Conservation (phyloP, 2,888 invertebrate genomes). For the Caenorhabditis sp. region DNA sequence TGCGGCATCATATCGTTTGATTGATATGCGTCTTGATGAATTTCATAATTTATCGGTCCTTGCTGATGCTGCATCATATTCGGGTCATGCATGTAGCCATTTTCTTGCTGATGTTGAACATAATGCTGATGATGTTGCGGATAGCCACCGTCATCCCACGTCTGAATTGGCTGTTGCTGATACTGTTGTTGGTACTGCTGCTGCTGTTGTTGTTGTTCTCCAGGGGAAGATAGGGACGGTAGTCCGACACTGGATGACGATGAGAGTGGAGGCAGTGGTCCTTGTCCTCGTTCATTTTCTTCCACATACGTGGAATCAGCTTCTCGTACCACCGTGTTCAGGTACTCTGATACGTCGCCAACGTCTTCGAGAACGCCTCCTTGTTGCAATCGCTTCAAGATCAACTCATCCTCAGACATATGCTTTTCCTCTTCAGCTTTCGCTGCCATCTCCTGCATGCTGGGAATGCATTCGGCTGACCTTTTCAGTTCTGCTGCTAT, state of each 20-base stretch:
- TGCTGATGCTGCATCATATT: background rate
- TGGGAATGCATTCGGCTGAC: conserved; percentile 41
- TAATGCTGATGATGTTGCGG: background rate
- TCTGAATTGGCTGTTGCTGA: background rate
- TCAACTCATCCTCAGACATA: conserved; percentile 11
- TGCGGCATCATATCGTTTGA: no score
- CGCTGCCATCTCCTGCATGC: conserved; percentile 20
- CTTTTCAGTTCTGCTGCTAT: conserved; percentile 66
- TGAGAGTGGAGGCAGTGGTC: conserved; percentile 16
- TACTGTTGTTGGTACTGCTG: conserved; percentile 5
- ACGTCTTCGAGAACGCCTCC: conserved; percentile 5
- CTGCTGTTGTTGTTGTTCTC: conserved; percentile 24
- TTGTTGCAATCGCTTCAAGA: background rate
- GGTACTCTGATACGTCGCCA: conserved; percentile 7
- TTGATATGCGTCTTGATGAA: no score
- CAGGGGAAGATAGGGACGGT: conserved; percentile 36
- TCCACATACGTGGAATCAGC: conserved; percentile 51
- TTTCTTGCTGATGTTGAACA: background rate
- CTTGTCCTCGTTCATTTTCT: conserved; percentile 3
- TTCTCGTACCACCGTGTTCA: conserved; percentile 14
- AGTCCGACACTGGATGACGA: conserved; percentile 35
- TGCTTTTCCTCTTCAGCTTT: conserved; percentile 18
- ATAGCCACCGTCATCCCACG: conserved; percentile 1
- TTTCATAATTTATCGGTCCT: background rate
- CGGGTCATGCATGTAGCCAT: background rate